These are phyloP conservation scores for Andrena trimmerana DNA, from an alignment of 2,888 invertebrate genomes.

Conservation along the genomic window DNA sequence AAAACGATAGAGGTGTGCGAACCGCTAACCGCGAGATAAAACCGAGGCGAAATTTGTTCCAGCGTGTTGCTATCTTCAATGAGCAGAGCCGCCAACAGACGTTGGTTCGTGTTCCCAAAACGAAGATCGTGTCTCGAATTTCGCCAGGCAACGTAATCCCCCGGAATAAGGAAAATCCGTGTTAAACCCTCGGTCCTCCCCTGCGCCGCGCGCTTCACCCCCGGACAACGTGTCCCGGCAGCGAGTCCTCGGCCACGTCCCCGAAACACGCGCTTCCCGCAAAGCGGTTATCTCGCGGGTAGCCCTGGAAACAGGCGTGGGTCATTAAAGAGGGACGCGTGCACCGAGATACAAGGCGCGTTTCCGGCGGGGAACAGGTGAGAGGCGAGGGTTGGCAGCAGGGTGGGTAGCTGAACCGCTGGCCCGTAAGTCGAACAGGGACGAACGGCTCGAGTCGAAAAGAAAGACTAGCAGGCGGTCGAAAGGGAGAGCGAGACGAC, in stretches of 20 bases:
- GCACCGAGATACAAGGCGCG: conserved; percentile 32
- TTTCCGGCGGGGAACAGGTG: conserved; percentile 56
- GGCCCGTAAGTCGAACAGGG: conserved; percentile 24
- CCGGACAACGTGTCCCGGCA: conserved; percentile 14
- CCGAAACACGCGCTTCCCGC: neutral
- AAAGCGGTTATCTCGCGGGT: conserved; percentile 17
- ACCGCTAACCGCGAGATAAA: neutral
- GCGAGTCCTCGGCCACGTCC: neutral
- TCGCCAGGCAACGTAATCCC: conserved; percentile 31
- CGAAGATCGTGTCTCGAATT: conserved; percentile 33
- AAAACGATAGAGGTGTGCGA: neutral
- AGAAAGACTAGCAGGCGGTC: conserved; percentile 24
- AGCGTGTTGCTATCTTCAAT: conserved; percentile 2
- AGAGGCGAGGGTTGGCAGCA: conserved; percentile 59
- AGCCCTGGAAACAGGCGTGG: neutral
- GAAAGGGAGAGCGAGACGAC: conserved; percentile 36
- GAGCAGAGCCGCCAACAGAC: neutral
- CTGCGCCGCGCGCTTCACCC: neutral
- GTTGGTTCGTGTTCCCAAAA: neutral
- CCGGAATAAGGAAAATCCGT: conserved; percentile 39
- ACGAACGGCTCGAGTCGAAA: conserved; percentile 25
- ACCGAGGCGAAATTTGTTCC: conserved; percentile 5
- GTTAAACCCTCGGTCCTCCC: conserved; percentile 27
- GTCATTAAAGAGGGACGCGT: conserved; percentile 25
- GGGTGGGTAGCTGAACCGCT: conserved; percentile 27